Evolutionary conservation across 2,797 vertebrate genomes (phyloP), one percentile per base, ranked within the genome.

Genomic region (Echeneis naucrates): DNA sequence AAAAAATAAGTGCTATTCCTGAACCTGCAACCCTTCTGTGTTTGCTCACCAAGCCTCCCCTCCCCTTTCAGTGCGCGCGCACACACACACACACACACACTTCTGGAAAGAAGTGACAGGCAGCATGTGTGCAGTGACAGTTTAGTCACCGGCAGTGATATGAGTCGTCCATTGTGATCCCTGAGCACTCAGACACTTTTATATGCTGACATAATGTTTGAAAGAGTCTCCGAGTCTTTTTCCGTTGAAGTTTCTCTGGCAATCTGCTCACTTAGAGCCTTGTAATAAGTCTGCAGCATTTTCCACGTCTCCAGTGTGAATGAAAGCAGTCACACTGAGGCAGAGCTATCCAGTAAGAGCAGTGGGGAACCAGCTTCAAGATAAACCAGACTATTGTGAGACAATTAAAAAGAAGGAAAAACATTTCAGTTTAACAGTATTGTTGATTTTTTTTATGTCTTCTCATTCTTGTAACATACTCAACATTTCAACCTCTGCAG

Each of bases 1-100:
- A 2, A 26, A 66, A 53, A 42, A 68, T 48, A 64, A 63, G 85
- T 74, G 88, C 87, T 91, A 91, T 91, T 92, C 72, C 76, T 90
- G 85, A 89, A 81, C 67, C 62, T 47, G 58, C 45, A 42, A 55
- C 80, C 62, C 63, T 26, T 68, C 74, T 63, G 63, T 76, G 72
- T 85, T 86, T 82, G 78, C 68, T 79, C 77, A 76, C 63, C 75
- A 47, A 1, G 26, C 59, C 67, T 35, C 51, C 17, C 11, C 2
- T 56, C 37, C 67, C 40, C 54, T 37, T 48, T 40, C 35, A 42
- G n/a, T n/a, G n/a, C n/a, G n/a, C n/a, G 70, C 58, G 47, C 40
- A 47, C 35, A 64, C 77, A 75, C 70, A 67, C 47, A 45, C 66
- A 55, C 32, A 72, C 55, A 68, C 69, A 16, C 66, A 38, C 70